Conservation (phyloP, 1,140 invertebrate genomes). For the Lineus longissimus region DNA sequence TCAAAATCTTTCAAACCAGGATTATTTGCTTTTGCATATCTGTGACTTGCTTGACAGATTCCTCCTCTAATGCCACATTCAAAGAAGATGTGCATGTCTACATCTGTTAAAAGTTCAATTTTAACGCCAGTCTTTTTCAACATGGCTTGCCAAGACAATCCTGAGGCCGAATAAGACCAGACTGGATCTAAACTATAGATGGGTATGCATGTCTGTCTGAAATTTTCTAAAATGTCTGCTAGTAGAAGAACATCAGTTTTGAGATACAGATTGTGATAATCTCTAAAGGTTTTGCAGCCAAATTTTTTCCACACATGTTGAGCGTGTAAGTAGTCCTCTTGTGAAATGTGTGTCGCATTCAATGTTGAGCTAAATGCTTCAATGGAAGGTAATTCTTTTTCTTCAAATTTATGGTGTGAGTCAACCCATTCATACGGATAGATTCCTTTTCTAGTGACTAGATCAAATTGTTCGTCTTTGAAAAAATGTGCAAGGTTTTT, state of each 20-base stretch:
- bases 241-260: constrained; percentile 24
- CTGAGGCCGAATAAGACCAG: constrained; percentile 32
- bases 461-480: no score
- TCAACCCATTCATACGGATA: no score
- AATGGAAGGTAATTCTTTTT: no score
- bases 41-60: constrained; percentile 21
- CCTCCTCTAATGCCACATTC: constrained; percentile 35
- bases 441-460: no score
- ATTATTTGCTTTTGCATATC: constrained; percentile 34
- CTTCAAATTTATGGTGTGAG: no score
- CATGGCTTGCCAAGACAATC: constrained; percentile 32
- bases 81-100: constrained; percentile 33
- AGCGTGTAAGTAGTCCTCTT: neutral
- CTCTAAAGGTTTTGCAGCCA: neutral
- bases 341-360: neutral
- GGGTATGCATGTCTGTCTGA: constrained; percentile 23
- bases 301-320: neutral
- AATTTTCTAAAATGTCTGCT: constrained; percentile 57
- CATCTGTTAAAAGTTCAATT: constrained; percentile 28
- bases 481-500: no score
- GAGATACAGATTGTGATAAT: neutral
- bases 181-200: constrained; percentile 31
- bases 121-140: constrained; percentile 28
- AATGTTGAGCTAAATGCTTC: no score
- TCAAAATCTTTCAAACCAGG: constrained; percentile 16